phyloP scores from a whole-genome alignment of 2,113 vertebrate genomes.

The Cottus gobio region DNA sequence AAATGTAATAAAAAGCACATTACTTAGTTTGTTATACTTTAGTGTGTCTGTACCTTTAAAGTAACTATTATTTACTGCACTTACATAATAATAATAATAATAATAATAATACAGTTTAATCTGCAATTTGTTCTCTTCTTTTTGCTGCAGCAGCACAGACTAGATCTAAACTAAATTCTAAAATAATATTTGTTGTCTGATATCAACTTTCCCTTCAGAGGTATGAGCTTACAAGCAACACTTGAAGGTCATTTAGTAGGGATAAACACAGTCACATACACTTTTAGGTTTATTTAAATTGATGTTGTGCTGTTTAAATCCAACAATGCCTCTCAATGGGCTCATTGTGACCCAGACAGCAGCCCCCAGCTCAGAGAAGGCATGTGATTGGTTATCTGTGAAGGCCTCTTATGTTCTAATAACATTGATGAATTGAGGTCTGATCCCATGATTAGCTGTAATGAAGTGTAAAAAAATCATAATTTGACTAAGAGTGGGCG shows the following conservation, averaged over 20 bases:
- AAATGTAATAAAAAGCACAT: background rate
- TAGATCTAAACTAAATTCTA: background rate
- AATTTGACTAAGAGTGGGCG: slow-evolving; percentile 1
- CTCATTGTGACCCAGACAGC: slow-evolving; percentile 59
- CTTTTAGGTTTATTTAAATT: slow-evolving; percentile 27
- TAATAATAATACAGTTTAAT: background rate
- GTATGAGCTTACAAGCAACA: background rate
- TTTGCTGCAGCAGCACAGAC: background rate
- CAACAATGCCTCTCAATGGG: slow-evolving; percentile 49
- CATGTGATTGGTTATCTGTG: slow-evolving; percentile 65
- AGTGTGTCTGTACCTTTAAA: background rate
- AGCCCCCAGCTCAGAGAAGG: slow-evolving; percentile 51
- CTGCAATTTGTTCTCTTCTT: background rate
- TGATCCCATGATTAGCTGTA: slow-evolving; percentile 65
- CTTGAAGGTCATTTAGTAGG: background rate
- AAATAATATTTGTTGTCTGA: background rate
- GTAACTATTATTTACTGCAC: background rate
- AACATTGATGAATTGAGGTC: slow-evolving; percentile 53
- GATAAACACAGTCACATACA: slow-evolving; percentile 12
- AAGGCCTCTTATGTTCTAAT: slow-evolving; percentile 62
- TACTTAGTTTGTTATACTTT: background rate
- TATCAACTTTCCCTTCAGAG: background rate
- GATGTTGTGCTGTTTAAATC: slow-evolving; percentile 49
- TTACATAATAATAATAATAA: too few species aligned
- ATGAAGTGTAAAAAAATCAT: slow-evolving; percentile 58